A percentile compares a stretch with the other conserved stretches of the same genome.
Conservation (phyloP, 92 coral and sea anemone species). For the Nematostella vectensis region DNA sequence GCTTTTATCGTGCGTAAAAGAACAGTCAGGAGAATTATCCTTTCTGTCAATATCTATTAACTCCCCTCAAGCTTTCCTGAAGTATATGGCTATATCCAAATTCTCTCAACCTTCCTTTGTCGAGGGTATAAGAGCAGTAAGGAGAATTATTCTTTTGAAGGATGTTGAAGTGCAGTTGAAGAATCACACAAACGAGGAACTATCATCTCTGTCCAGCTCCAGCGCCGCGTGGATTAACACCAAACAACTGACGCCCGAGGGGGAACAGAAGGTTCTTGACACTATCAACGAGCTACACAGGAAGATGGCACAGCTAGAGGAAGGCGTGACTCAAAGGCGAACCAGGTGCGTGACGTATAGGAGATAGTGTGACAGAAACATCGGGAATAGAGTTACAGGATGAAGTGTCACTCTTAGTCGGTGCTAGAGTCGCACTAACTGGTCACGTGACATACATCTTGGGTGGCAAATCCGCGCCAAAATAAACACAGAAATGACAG, state of each 20-base stretch:
- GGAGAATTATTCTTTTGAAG: constrained; percentile 6
- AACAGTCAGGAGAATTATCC: too few species aligned
- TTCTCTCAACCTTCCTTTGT: too few species aligned
- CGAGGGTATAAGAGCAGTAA: too few species aligned
- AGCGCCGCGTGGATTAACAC: constrained; percentile 18
- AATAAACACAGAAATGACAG: too few species aligned
- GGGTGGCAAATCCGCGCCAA: too few species aligned
- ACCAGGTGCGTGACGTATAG: constrained; percentile 8
- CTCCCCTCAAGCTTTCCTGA: too few species aligned
- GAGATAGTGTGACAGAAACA: not conserved
- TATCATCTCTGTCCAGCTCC: constrained; percentile 7
- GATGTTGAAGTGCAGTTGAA: constrained; percentile 9
- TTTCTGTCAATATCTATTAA: too few species aligned
- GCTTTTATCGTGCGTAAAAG: too few species aligned
- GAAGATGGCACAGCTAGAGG: constrained; percentile 25
- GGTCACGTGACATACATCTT: too few species aligned
- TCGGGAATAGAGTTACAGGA: not conserved
- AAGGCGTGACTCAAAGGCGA: constrained; percentile 7
- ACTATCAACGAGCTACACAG: constrained; percentile 23
- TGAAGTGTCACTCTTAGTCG: too few species aligned
- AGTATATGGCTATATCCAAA: too few species aligned
- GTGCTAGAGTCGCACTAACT: too few species aligned
- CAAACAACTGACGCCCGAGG: constrained; percentile 11
- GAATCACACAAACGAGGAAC: constrained; percentile 16
- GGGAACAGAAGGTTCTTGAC: constrained; percentile 11